Evolutionary conservation across 2,888 invertebrate species (phyloP), one percentile per base, ranked within the genome.

Genomic region (Blastobasis adustella): DNA sequence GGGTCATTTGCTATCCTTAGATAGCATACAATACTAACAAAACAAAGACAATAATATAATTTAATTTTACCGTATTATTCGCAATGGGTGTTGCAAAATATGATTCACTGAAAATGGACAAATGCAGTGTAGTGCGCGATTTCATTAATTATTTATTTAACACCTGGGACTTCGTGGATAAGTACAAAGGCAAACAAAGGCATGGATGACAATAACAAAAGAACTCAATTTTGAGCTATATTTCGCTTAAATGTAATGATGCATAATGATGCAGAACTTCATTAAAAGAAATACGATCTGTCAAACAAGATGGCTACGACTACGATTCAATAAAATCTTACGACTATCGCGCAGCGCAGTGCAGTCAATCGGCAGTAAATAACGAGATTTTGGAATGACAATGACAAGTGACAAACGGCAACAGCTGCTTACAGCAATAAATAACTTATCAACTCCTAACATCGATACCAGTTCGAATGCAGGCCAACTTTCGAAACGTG

Each of bases 401-500:
- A 58, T 57, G 56, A 51, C 56, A 55, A 57, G 61, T 59, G 65
- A 63, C 63, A 67, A 68, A 63, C 58, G 52, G 53, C 58, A 58
- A 73, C 73, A 76, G 70, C 75, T 73, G 76, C 59, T 52, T 57
- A 56, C 53, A 56, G 62, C 62, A 68, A 67, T 67, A 66, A 65
- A 67, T 66, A 64, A 69, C 66, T 70, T 69, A 73, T 71, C 71
- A 60, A 56, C 58, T 51, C 61, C 66, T 61, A 55, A 66, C 65
- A 76, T 75, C 72, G 65, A 69, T 71, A 65, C 66, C 60, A 60
- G 63, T 68, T 55, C 54, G 66, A 63, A 66, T 65, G 63, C 60
- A 62, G 62, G 59, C 56, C 61, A 60, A 68, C 54, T 60, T 70
- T 54, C 55, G 47, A 23, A 23, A 23, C 23, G 23, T 23, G 23